Conservation (phyloP, 2,888 invertebrate genomes). For the Lycia hirtaria region DNA sequence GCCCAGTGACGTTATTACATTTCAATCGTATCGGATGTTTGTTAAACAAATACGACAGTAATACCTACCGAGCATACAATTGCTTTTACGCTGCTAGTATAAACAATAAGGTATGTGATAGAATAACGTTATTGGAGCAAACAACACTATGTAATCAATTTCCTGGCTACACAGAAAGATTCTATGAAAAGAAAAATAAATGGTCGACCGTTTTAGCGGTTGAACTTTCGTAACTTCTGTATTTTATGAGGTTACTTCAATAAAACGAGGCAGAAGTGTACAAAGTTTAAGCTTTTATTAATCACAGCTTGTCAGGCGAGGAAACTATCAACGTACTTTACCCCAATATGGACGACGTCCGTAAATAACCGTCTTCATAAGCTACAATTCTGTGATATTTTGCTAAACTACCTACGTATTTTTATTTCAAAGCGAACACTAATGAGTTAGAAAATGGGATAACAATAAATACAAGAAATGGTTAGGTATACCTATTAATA, state of each 20-base stretch:
- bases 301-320: slow-evolving; percentile 30
- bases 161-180: background rate
- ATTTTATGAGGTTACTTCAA: slow-evolving; percentile 24
- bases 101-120: slow-evolving; percentile 6
- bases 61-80: slow-evolving; percentile 53
- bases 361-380: slow-evolving; percentile 1
- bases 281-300: slow-evolving; percentile 24
- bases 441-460: background rate
- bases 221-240: slow-evolving; percentile 17
- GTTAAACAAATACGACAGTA: slow-evolving; percentile 55
- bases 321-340: slow-evolving; percentile 26
- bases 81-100: slow-evolving; percentile 33
- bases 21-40: slow-evolving; percentile 61
- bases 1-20: slow-evolving; percentile 66
- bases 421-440: background rate
- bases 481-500: too few species aligned
- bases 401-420: background rate
- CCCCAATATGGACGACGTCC: slow-evolving; percentile 12
- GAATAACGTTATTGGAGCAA: slow-evolving; percentile 13
- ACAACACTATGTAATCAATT: slow-evolving; percentile 17
- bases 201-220: slow-evolving; percentile 4
- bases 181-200: slow-evolving; percentile 12
- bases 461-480: background rate
- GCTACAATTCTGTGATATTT: background rate
- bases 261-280: slow-evolving; percentile 28